Percentiles rank a stretch among this genome's conserved stretches.
phyloP scores from a whole-genome alignment of 2,113 vertebrate genomes.

The Planiliza haematocheilus region DNA sequence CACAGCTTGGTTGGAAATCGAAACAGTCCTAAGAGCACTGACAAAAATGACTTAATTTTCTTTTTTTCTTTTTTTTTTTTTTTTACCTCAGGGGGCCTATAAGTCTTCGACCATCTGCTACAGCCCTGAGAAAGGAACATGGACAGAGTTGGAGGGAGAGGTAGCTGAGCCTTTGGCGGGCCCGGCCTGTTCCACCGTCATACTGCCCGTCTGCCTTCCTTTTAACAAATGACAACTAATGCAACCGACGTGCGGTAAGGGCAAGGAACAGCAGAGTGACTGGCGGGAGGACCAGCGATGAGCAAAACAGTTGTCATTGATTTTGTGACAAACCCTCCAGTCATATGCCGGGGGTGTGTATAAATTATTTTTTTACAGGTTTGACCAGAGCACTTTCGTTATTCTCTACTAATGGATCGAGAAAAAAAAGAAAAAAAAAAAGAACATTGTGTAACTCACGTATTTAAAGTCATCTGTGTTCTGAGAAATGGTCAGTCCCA shows the following conservation, averaged over 20 bases:
- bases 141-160: constrained; percentile 98
- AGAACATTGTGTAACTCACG: constrained; percentile 69
- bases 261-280: constrained; percentile 58
- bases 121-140: constrained; percentile 96
- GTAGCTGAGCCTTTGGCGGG: constrained; percentile 97
- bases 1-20: constrained; percentile 5
- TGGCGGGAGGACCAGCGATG: constrained; percentile 73
- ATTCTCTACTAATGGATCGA: constrained; percentile 76
- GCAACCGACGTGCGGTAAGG: neutral
- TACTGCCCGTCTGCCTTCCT: constrained; percentile 94
- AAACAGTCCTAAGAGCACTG: constrained; percentile 16
- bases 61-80: constrained; percentile 56
- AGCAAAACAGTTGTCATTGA: constrained; percentile 67
- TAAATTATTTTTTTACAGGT: constrained; percentile 87
- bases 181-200: constrained; percentile 94
- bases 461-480: constrained; percentile 81
- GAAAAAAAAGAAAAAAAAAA: constrained; percentile 27
- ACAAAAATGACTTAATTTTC: constrained; percentile 35
- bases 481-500: constrained; percentile 75
- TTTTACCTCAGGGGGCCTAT: constrained; percentile 92
- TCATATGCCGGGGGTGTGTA: constrained; percentile 74
- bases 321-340: constrained; percentile 67
- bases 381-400: constrained; percentile 85
- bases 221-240: constrained; percentile 94
- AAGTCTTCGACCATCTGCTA: constrained; percentile 99